Evolutionary conservation across 2,797 vertebrate species (phyloP).

Genomic region (Argyrosomus regius): DNA sequence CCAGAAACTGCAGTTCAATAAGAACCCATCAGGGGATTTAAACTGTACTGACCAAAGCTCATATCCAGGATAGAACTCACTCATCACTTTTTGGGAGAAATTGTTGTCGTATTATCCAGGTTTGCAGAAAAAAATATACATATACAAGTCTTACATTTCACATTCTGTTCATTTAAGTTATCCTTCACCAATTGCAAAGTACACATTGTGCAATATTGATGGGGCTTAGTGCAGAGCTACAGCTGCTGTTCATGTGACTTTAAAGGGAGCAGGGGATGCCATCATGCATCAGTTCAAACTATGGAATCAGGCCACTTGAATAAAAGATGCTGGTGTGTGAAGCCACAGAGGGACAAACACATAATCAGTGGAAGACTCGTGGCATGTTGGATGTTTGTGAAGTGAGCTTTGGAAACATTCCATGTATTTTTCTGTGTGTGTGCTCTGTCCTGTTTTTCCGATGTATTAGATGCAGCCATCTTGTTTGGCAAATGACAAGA

Average conservation of each 20-base stretch:
- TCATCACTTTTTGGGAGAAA: background rate
- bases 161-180: background rate
- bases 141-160: background rate
- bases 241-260: slow-evolving; percentile 47
- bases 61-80: background rate
- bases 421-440: background rate
- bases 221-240: slow-evolving; percentile 19
- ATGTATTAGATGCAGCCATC: background rate
- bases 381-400: background rate
- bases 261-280: slow-evolving; percentile 59
- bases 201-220: slow-evolving; percentile 35
- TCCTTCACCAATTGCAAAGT: background rate
- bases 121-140: slow-evolving; percentile 10
- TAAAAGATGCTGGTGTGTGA: slow-evolving; percentile 58
- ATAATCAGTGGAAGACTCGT: background rate
- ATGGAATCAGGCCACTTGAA: slow-evolving; percentile 72
- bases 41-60: slow-evolving; percentile 13
- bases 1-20: slow-evolving; percentile 42
- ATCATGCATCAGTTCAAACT: slow-evolving; percentile 74
- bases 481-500: background rate
- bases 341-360: slow-evolving; percentile 22
- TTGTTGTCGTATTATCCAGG: background rate
- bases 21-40: slow-evolving; percentile 17
- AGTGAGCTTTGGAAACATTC: background rate
- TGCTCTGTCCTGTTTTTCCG: background rate